Evolutionary conservation across 2,797 vertebrate species (phyloP), one percentile per base, ranked within the genome.

Genomic region (Calcarius lapponicus): DNA sequence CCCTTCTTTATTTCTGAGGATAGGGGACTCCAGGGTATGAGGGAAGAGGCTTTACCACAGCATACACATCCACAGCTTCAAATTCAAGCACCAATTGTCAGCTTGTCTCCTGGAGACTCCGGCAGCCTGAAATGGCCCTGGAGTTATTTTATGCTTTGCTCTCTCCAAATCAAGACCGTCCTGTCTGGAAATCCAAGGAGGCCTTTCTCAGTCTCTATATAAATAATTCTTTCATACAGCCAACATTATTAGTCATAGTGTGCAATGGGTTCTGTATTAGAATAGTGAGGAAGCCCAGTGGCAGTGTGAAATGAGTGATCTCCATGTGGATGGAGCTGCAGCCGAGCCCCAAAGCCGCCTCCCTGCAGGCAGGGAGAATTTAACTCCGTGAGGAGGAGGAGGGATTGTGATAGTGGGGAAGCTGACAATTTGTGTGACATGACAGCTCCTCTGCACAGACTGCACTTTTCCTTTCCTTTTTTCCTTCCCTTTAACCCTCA

Each of bases 161-260:
- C 94, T 94, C 84, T 94, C 92, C 90, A 95, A 96, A 96, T 96
- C 91, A 90, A 94, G 89, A 92, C 92, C 81, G 93, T 95, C 92
- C 95, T 94, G 93, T 93, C 96, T 91, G 69, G 92, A 97, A 97
- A 96, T 91, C 92, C 96, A 96, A 95, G 93, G 93, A 96, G 93
- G 96, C 94, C 94, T 97, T 97, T 96, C 82, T 96, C 95, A 94
- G 95, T 96, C 90, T 94, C 95, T 94, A 53, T 95, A 96, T 93
- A 91, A 96, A 96, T 96, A 96, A 95, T 97, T 96, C 96, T 96
- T 97, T 97, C 96, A 96, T 94, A 95, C 85, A 92, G 90, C 91
- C 96, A 97, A 96, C 62, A 42, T 92, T 97, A 97, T 97, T 97
- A 97, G 97, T 96, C 95, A 97, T 96, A 97, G 95, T 90, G 84